A percentile compares a stretch with the other conserved stretches of the same genome.
Evolutionary conservation across 2,113 vertebrate genomes (phyloP).

Genomic region (Megalops atlanticus): DNA sequence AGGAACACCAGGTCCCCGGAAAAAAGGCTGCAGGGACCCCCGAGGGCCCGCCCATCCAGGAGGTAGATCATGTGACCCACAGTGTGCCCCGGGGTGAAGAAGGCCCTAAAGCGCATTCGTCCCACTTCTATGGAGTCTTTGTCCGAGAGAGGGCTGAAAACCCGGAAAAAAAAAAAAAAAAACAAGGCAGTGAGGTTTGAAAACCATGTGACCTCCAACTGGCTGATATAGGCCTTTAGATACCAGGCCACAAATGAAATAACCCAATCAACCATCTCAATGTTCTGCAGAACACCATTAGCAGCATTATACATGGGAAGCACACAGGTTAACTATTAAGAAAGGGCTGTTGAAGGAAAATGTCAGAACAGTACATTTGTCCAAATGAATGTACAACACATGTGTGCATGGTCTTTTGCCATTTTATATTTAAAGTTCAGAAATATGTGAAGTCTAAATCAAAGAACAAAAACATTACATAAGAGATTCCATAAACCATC

Average conservation of each 20-base stretch:
- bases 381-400: no score
- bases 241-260: neutral
- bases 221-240: neutral
- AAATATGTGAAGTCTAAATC: no score
- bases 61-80: conserved; percentile 94
- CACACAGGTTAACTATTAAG: no score
- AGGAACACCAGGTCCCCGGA: conserved; percentile 96
- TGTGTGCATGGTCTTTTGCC: no score
- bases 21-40: conserved; percentile 85
- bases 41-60: conserved; percentile 76
- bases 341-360: no score
- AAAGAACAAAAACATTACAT: no score
- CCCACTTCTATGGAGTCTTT: conserved; percentile 82
- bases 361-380: no score
- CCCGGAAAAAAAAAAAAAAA: conserved; percentile 11
- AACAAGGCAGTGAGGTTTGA: neutral
- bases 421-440: no score
- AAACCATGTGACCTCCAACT: neutral
- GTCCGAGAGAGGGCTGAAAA: conserved; percentile 80
- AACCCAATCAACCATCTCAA: conserved; percentile 4
- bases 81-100: conserved; percentile 91
- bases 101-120: conserved; percentile 80
- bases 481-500: no score
- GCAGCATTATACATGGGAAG: no score
- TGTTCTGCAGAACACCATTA: no score